Evolutionary conservation across 92 coral and sea anemone species (phyloP), one percentile per base, ranked within the genome.

Genomic region (Phymanthus crucifer): DNA sequence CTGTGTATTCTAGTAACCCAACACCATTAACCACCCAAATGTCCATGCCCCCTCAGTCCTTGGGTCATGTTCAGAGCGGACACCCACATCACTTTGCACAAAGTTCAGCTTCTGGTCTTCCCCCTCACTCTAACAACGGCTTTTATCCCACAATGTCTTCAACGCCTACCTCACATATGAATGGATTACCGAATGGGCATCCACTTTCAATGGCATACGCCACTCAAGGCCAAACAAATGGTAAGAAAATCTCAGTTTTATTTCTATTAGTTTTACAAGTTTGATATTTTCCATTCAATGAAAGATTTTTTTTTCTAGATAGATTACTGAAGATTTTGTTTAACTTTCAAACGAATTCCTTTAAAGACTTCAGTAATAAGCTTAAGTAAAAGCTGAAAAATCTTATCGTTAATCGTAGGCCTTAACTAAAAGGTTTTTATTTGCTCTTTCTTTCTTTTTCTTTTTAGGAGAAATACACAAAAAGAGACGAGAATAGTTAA

Each of bases 111-210:
- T 43, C 43, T 23, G 71, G 52, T 29, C 75, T 58, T 40, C 76
- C 47, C 35, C 83, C 74, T 16, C 48, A 74, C 19, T 32, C 46
- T 23, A 78, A 40, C 36, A 86, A 80, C 46, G 83, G 80, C 61
- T 92, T 92, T 76, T 82, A 81, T 70, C 97, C 97, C 27, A 86
- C 94, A 8, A 76, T 90, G 88, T 87, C 97, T 1, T 93, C 97
- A 32, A 93, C 97, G 19, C 97, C 96, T 48, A 43, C 85, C 19
- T 70, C 84, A 40, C 84, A 54, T 32, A 32, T 76, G 74, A 82
- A 82, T 43, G 86, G 80, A 32, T 4, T 72, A 17, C 77, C 78
- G 14, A 67, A 74, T 47, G 86, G 80, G 31, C 79, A 61, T 8
- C 14, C 79, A 29, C 66, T 79, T 50, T 50, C 74, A 35, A 17